Conservation (phyloP, 2,113 vertebrate genomes). For the Salvator merianae region DNA sequence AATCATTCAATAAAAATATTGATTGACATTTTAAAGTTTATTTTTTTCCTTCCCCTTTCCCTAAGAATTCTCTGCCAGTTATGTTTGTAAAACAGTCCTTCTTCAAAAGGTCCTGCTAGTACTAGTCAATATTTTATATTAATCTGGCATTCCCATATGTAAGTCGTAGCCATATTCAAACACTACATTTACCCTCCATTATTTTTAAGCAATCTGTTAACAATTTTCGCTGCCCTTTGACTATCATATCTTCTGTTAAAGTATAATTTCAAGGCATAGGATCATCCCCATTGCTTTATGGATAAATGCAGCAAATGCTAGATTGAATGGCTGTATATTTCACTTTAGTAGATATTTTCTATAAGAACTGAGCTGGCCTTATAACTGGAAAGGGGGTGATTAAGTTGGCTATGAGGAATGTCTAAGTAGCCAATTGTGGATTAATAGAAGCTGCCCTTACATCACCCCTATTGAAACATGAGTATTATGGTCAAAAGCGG, state of each 20-base stretch:
- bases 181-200: not conserved
- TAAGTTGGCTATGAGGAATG: conserved; percentile 17
- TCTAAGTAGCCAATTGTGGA: conserved; percentile 2
- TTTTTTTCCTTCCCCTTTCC: too few relatives aligned
- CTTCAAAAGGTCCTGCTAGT: too few relatives aligned
- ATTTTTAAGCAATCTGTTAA: not conserved
- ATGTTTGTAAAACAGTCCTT: too few relatives aligned
- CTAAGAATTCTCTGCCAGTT: too few relatives aligned
- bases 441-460: conserved; percentile 30
- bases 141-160: too few relatives aligned
- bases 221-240: conserved; percentile 23
- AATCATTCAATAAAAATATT: too few relatives aligned
- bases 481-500: conserved; percentile 33
- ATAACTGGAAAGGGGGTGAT: conserved; percentile 53
- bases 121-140: too few relatives aligned
- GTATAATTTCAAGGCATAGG: not conserved
- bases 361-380: conserved; percentile 48
- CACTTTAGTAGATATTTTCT: conserved; percentile 49
- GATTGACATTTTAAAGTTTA: too few relatives aligned
- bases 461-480: conserved; percentile 43
- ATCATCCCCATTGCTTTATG: not conserved
- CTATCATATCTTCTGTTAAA: conserved; percentile 1
- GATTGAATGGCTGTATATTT: conserved; percentile 8
- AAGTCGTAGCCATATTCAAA: not conserved
- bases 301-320: conserved; percentile 11